phyloP scores from a whole-genome alignment of 1,140 invertebrate species.

The Hylaeus anthracinus region DNA sequence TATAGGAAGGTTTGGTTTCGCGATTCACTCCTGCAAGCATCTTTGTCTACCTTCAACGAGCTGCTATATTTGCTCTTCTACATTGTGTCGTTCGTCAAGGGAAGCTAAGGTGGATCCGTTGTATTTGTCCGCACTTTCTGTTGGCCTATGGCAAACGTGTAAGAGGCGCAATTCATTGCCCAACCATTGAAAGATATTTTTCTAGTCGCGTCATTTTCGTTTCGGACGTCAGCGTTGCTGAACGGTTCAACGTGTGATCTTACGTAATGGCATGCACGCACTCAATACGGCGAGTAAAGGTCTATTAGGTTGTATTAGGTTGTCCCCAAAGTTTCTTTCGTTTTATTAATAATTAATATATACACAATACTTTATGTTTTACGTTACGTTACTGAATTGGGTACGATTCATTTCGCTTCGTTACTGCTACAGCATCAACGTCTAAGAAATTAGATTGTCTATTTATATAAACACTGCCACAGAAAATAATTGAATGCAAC shows the following conservation, averaged over 20 bases:
- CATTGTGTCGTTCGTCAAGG: neutral
- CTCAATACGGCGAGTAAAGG: neutral
- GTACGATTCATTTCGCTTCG: too few relatives aligned
- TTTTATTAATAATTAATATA: too few relatives aligned
- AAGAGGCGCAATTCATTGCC: constrained; percentile 14
- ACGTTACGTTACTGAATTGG: too few relatives aligned
- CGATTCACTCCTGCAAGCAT: constrained; percentile 9
- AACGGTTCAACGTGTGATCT: constrained; percentile 3
- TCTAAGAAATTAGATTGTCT: too few relatives aligned
- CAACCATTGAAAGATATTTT: constrained; percentile 45
- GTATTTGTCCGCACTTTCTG: constrained; percentile 21
- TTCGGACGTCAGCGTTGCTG: constrained; percentile 43
- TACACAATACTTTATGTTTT: too few relatives aligned
- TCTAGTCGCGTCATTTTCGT: constrained; percentile 11
- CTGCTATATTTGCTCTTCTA: constrained; percentile 33
- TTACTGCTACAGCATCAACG: too few relatives aligned
- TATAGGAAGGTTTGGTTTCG: constrained; percentile 19
- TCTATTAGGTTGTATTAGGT: too few relatives aligned
- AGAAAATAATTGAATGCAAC: too few relatives aligned
- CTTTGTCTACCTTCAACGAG: constrained; percentile 1
- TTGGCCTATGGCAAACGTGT: constrained; percentile 30
- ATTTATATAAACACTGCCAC: too few relatives aligned
- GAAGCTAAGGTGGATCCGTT: neutral
- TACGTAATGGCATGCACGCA: neutral
- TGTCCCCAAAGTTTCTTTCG: too few relatives aligned